These are phyloP conservation scores for Ceriagrion tenellum DNA, from an alignment of 2,888 invertebrate species.

Conservation along the genomic window DNA sequence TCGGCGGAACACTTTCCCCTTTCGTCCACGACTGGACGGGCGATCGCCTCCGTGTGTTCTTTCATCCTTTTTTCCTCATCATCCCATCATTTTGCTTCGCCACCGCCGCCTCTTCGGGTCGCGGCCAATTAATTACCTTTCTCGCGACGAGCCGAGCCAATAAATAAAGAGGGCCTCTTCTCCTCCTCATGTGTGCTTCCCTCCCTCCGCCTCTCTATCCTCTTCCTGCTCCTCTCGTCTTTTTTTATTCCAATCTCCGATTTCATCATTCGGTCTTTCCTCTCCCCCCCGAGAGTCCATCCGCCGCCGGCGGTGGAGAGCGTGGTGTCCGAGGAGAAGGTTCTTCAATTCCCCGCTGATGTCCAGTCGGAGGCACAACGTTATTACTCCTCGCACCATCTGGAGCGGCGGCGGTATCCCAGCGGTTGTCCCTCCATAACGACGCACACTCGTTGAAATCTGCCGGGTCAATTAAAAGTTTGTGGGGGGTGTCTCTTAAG, in stretches of 20 bases:
- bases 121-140: constrained; percentile 34
- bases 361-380: not conserved
- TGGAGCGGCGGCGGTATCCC: not conserved
- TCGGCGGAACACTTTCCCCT: constrained; percentile 16
- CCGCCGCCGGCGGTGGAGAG: not conserved
- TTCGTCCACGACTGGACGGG: constrained; percentile 2
- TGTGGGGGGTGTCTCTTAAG: too few relatives aligned
- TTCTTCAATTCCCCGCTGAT: not conserved
- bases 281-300: not conserved
- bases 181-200: not conserved
- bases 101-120: not conserved
- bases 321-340: not conserved
- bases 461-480: too few relatives aligned
- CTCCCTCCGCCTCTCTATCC: not conserved
- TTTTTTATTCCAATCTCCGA: not conserved
- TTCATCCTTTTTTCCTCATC: not conserved
- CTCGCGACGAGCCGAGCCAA: constrained; percentile 12
- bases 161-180: not conserved
- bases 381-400: not conserved
- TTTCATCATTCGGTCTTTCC: not conserved
- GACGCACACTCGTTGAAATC: too few relatives aligned
- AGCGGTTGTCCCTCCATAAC: not conserved
- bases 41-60: not conserved
- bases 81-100: not conserved
- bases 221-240: not conserved